phyloP scores from a whole-genome alignment of 1,140 invertebrate species.

The Adoxophyes honmai region DNA sequence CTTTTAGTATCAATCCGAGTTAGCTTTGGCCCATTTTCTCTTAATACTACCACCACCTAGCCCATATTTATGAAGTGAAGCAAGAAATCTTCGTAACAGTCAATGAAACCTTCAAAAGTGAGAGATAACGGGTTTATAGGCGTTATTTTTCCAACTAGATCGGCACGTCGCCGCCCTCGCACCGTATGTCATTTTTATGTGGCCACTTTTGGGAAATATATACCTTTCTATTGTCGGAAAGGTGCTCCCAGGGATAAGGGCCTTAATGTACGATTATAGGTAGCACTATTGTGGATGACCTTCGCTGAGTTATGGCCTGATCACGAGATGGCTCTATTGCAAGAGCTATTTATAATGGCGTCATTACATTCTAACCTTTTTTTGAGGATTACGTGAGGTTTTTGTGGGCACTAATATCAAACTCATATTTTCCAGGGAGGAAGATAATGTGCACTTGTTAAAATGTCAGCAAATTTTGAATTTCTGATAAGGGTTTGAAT shows the following conservation, averaged over 20 bases:
- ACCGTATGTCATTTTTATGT: conserved; percentile 75
- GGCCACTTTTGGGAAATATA: conserved; percentile 73
- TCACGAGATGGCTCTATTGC: conserved; percentile 10
- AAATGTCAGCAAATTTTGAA: no score
- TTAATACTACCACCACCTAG: no score
- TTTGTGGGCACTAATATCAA: no score
- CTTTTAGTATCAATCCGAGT: no score
- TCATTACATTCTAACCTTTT: conserved; percentile 11
- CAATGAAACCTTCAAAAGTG: conserved; percentile 6
- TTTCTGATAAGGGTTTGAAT: no score
- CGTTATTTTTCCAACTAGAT: conserved; percentile 52
- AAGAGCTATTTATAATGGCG: neutral
- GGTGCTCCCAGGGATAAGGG: conserved; percentile 71
- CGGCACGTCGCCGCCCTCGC: conserved; percentile 19
- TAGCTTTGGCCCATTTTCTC: no score
- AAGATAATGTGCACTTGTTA: no score
- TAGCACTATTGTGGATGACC: conserved; percentile 74
- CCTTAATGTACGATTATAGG: conserved; percentile 76
- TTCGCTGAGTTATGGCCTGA: conserved; percentile 47
- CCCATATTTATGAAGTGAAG: no score
- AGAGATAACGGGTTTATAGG: conserved; percentile 11
- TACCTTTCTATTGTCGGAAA: conserved; percentile 71
- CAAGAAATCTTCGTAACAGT: conserved; percentile 6
- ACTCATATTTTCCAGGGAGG: no score
- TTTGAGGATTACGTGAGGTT: no score